Conservation (phyloP, 2,797 vertebrate species). For the Anas capensis region DNA sequence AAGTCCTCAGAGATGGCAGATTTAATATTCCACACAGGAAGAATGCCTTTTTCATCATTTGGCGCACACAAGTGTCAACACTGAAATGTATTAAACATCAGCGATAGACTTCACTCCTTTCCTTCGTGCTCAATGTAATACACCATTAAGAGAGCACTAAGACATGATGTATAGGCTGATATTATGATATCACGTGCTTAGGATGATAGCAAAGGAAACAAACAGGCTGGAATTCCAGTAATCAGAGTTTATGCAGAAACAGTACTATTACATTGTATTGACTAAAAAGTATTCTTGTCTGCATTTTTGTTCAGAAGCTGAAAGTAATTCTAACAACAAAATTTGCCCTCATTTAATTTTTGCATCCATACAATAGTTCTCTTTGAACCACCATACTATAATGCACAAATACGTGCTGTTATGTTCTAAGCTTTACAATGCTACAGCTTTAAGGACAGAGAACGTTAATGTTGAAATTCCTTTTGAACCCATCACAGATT, state of each 20-base stretch:
- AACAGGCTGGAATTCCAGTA: not conserved
- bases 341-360: not conserved
- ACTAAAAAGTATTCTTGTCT: not conserved
- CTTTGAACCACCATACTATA: not conserved
- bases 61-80: not conserved
- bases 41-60: not conserved
- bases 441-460: not conserved
- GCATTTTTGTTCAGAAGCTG: not conserved
- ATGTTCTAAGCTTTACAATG: not conserved
- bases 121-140: not conserved
- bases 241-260: not conserved
- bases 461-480: not conserved
- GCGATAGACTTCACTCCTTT: not conserved
- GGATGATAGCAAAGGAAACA: not conserved
- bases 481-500: not conserved
- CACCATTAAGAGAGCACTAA: not conserved
- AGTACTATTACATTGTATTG: not conserved
- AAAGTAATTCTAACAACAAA: not conserved
- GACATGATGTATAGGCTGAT: not conserved
- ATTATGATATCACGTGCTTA: not conserved
- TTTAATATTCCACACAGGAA: not conserved
- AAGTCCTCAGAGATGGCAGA: not conserved
- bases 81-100: not conserved
- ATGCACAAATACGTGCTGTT: not conserved
- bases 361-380: not conserved